Percentiles rank a stretch among this genome's conserved stretches.
Conservation (phyloP, 2,113 vertebrate species). For the Puma concolor region DNA sequence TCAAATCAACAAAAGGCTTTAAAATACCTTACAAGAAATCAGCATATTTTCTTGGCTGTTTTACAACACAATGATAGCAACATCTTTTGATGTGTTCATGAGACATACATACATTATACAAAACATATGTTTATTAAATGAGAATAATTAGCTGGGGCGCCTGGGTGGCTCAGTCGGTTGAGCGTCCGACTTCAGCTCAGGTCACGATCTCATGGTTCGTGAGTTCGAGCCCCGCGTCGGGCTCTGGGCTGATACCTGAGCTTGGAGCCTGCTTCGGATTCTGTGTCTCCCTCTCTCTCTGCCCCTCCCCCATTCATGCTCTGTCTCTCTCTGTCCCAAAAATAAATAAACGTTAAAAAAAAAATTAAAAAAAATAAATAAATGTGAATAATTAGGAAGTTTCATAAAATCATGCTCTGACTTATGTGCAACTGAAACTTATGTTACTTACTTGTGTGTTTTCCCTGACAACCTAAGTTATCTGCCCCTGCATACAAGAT, state of each 20-base stretch:
- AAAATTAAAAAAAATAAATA: too few relatives aligned
- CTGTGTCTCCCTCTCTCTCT: too few relatives aligned
- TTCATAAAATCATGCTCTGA: neutral
- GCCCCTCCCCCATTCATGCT: too few relatives aligned
- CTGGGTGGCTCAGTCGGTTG: too few relatives aligned
- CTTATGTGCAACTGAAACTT: neutral
- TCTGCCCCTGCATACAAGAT: neutral
- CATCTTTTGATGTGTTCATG: neutral
- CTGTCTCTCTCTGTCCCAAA: too few relatives aligned
- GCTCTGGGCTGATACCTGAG: too few relatives aligned
- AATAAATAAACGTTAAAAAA: too few relatives aligned
- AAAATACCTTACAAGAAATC: slow-evolving; percentile 34
- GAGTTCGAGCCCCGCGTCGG: too few relatives aligned
- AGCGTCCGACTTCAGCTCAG: too few relatives aligned
- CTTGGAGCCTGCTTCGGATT: too few relatives aligned
- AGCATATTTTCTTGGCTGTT: neutral
- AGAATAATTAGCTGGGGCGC: neutral
- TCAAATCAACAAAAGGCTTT: slow-evolving; percentile 42
- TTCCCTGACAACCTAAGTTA: neutral
- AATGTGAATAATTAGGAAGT: neutral
- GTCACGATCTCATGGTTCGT: too few relatives aligned
- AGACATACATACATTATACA: neutral
- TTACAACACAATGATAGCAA: neutral
- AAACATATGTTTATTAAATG: neutral
- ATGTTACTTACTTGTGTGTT: neutral